Evolutionary conservation across 2,888 invertebrate genomes (phyloP), one percentile per base, ranked within the genome.

Genomic region (Tolmerus cingulatus): DNA sequence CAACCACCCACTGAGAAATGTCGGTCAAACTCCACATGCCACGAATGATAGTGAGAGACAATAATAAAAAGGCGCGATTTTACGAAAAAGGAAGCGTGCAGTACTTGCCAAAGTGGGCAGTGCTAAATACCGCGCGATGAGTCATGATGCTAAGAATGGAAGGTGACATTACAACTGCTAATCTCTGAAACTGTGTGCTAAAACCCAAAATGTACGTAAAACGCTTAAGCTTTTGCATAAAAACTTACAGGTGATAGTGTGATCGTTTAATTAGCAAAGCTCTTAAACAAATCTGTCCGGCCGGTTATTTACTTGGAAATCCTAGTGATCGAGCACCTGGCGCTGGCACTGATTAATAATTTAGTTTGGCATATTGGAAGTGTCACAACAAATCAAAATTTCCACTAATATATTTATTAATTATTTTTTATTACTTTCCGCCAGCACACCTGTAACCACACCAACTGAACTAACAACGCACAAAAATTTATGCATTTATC

Each of bases 401-500:
- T 51, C 30, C 74, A 43, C 16, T 51, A 74, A 74, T 76, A n/a
- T 76, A 34, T 76, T 40, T 37, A 34, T 34, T 40, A 40, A 14
- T 43, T 16, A 16, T 40, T 40, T 76, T 74, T 81, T 74, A 3
- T 46, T 74, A 43, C 8, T 76, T 23, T n/a, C 5, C 8, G 76
- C n/a, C 2, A 86, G 66, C 78, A 78, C 88, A 88, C 88, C 88
- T 88, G 88, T 81, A 88, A 87, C 88, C 84, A 79, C 88, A 85
- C 27, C 66, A 81, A 74, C 57, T 79, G 23, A 87, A 86, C 55
- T 77, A 30, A 85, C 84, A 57, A 66, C 82, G 87, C 86, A 86
- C 81, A 86, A 87, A 43, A 76, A 1, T 76, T 76, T 82, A 76
- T 82, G 66, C 87, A 74, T 51, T 82, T 46, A 66, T 82, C 46